Percentiles rank a stretch among this genome's conserved stretches.
Conservation (phyloP, 2,888 invertebrate species). For the Mythimna vitellina region DNA sequence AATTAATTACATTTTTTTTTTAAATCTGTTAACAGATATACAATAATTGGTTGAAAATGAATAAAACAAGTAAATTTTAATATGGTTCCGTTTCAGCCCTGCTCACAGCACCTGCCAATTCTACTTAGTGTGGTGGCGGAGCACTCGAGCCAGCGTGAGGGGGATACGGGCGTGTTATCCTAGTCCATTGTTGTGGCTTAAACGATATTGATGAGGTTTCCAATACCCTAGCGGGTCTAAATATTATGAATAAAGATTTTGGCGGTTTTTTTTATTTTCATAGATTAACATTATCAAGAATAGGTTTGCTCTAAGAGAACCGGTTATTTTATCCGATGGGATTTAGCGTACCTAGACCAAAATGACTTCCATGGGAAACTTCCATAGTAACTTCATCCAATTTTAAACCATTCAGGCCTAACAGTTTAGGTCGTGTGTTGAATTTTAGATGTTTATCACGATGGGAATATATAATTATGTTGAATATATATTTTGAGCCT, state of each 20-base stretch:
- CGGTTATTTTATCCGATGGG: too few relatives aligned
- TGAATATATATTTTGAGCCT: neutral
- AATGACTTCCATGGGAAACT: too few relatives aligned
- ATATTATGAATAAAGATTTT: conserved; percentile 20
- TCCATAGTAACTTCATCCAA: too few relatives aligned
- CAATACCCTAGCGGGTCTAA: conserved; percentile 12
- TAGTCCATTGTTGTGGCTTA: conserved; percentile 43
- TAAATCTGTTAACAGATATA: too few relatives aligned
- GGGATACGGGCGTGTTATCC: conserved; percentile 51
- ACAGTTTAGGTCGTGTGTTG: too few relatives aligned
- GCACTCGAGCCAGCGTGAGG: conserved; percentile 38
- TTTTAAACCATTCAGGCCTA: too few relatives aligned
- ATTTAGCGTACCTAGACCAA: too few relatives aligned
- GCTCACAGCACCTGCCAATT: conserved; percentile 64
- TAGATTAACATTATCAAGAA: too few relatives aligned
- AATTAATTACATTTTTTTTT: too few relatives aligned
- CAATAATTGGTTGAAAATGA: too few relatives aligned
- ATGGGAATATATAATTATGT: too few relatives aligned
- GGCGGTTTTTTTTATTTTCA: conserved; percentile 4
- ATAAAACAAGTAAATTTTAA: neutral
- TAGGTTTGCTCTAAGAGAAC: too few relatives aligned
- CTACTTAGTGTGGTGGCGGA: conserved; percentile 33
- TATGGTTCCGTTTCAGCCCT: neutral
- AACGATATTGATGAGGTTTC: conserved; percentile 45
- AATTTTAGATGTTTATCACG: neutral